Evolutionary conservation across 2,888 invertebrate species (phyloP).

Genomic region (Isotomurus palustris): DNA sequence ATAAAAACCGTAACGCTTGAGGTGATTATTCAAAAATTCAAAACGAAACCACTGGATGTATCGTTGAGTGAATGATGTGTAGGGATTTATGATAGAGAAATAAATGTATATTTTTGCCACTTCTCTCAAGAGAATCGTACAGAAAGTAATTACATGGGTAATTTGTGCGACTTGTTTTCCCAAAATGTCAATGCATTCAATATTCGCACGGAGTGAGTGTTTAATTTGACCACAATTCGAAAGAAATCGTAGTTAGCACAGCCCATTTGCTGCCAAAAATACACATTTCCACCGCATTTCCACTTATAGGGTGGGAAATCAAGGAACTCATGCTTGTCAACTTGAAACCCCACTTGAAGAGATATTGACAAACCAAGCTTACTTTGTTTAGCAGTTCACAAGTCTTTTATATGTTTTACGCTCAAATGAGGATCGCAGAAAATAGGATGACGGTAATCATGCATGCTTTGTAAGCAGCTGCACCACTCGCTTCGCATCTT

Average conservation of each 20-base stretch:
- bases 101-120: too few relatives aligned
- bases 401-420: slow-evolving; percentile 1
- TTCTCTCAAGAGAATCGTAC: too few relatives aligned
- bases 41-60: too few relatives aligned
- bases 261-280: slow-evolving; percentile 31
- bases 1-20: too few relatives aligned
- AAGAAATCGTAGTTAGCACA: slow-evolving; percentile 25
- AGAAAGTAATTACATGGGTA: background rate
- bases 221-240: slow-evolving; percentile 18
- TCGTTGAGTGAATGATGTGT: too few relatives aligned
- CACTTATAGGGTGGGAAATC: slow-evolving; percentile 21
- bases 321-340: slow-evolving; percentile 16
- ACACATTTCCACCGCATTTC: slow-evolving; percentile 17
- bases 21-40: too few relatives aligned
- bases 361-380: slow-evolving; percentile 24
- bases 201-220: slow-evolving; percentile 24
- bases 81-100: too few relatives aligned
- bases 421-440: background rate
- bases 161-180: slow-evolving; percentile 17
- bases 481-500: too few relatives aligned
- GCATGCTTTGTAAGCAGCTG: background rate
- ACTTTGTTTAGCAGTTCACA: slow-evolving; percentile 8
- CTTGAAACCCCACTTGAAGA: slow-evolving; percentile 5
- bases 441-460: slow-evolving; percentile 4
- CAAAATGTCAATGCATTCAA: slow-evolving; percentile 29